phyloP scores from a whole-genome alignment of 2,888 invertebrate genomes.

The Cosmia trapezina region DNA sequence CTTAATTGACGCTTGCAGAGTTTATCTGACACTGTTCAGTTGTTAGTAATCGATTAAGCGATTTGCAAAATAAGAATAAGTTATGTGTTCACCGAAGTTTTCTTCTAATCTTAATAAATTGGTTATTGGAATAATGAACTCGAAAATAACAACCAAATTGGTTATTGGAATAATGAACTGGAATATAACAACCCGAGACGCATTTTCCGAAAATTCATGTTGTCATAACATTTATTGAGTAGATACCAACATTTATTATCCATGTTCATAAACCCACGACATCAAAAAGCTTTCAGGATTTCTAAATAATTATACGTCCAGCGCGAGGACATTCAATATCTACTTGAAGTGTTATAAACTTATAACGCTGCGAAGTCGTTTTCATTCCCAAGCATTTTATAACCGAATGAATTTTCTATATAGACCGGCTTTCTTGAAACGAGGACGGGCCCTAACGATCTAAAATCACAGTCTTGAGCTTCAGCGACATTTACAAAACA shows the following conservation, averaged over 20 bases:
- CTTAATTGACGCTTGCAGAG: slow-evolving; percentile 39
- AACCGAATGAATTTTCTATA: slow-evolving; percentile 50
- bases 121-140: not conserved
- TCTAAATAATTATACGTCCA: slow-evolving; percentile 27
- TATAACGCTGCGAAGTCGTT: slow-evolving; percentile 27
- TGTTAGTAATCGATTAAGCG: too few species aligned
- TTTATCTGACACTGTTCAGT: slow-evolving; percentile 19
- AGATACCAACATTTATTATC: slow-evolving; percentile 24
- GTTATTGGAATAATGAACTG: not conserved
- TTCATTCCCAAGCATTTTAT: slow-evolving; percentile 57
- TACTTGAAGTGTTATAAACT: slow-evolving; percentile 37
- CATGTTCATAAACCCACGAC: slow-evolving; percentile 31
- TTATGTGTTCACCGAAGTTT: not conserved
- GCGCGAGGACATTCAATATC: slow-evolving; percentile 20
- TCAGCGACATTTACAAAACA: slow-evolving; percentile 64
- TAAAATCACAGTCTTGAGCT: slow-evolving; percentile 63
- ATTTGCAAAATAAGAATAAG: slow-evolving; percentile 22
- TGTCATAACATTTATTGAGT: slow-evolving; percentile 8
- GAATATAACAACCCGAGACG: not conserved
- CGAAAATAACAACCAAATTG: not conserved
- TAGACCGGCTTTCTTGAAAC: slow-evolving; percentile 55
- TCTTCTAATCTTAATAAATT: not conserved
- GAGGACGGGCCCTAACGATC: slow-evolving; percentile 60
- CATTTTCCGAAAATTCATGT: slow-evolving; percentile 10
- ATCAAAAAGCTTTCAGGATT: slow-evolving; percentile 44